These are phyloP conservation scores for Melanostoma scalare DNA, from an alignment of 2,888 invertebrate genomes.

Conservation along the genomic window DNA sequence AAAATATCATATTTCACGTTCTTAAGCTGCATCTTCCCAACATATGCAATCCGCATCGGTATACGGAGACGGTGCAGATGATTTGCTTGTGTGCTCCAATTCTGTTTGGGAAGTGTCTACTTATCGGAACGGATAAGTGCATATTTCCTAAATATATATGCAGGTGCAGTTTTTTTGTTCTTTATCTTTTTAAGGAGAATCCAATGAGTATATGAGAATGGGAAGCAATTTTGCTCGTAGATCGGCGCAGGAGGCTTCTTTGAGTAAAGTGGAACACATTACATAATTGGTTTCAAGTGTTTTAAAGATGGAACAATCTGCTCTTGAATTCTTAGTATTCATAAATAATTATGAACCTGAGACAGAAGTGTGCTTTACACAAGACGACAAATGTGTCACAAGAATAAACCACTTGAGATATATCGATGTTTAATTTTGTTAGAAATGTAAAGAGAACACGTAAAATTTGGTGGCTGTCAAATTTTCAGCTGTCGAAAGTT, in stretches of 20 bases:
- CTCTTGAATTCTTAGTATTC: no score
- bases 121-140: constrained; percentile 38
- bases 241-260: neutral
- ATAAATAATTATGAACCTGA: no score
- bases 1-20: constrained; percentile 50
- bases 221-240: constrained; percentile 6
- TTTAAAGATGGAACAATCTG: neutral
- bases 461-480: no score
- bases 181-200: constrained; percentile 22
- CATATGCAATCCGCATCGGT: constrained; percentile 49
- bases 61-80: constrained; percentile 27
- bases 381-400: no score
- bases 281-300: constrained; percentile 44
- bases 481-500: no score
- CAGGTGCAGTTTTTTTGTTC: constrained; percentile 44
- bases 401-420: no score
- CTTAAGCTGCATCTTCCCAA: constrained; percentile 24
- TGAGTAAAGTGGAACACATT: constrained; percentile 16
- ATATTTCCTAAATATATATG: constrained; percentile 37
- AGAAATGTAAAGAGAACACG: no score
- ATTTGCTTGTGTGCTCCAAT: constrained; percentile 31
- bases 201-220: constrained; percentile 7
- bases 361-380: no score
- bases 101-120: constrained; percentile 44
- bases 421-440: no score